Base-by-base conservation (phyloP, 2,888 invertebrate species). In the Melanophora roralis region DNA sequence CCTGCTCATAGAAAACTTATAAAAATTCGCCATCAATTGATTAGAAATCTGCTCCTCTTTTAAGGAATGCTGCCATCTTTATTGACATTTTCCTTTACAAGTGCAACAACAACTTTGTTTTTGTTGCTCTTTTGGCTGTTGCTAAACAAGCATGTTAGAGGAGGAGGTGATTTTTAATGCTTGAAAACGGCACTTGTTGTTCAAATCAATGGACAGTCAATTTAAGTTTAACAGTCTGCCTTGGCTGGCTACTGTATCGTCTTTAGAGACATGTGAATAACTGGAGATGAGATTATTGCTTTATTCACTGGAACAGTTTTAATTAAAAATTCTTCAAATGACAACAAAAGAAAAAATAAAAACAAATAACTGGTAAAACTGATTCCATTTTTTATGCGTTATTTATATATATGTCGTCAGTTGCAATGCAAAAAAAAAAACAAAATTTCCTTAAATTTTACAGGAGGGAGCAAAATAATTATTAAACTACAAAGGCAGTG, bases 111-210 rank as follows among this genome's bases (percentile, higher is more conserved):
- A 2, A 43, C 19, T 9, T 9, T n/a, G 2, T 36, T 34, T 4
- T 34, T 55, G 11, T 40, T 27, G n/a, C 36, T 32, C 11, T 32
- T 55, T 27, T 9, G 4, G 55, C 43, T 27, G 38, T n/a, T 49
- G 49, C 8, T 40, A 40, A 59, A 57, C 14, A 27, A 36, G 21
- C 53, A 55, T 19, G 27, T 49, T 43, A 8, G 23, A 43, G 59
- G 51, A 43, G 53, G 36, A 68, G 38, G 60, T 68, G 68, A 45
- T 53, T 47, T 14, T 57, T 19, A 57, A 14, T 47, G 57, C 27
- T 65, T 55, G 9, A 55, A 76, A 76, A 71, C 57, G 64, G 69
- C 69, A 76, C 76, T 76, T 69, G 76, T 76, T 68, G 53, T 76
- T 69, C 49, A 32, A 51, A 55, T 32, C 76, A 76, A 76, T 76